Evolutionary conservation across 2,888 invertebrate species (phyloP), one percentile per base, ranked within the genome.

Genomic region (Polylopha cassiicola): DNA sequence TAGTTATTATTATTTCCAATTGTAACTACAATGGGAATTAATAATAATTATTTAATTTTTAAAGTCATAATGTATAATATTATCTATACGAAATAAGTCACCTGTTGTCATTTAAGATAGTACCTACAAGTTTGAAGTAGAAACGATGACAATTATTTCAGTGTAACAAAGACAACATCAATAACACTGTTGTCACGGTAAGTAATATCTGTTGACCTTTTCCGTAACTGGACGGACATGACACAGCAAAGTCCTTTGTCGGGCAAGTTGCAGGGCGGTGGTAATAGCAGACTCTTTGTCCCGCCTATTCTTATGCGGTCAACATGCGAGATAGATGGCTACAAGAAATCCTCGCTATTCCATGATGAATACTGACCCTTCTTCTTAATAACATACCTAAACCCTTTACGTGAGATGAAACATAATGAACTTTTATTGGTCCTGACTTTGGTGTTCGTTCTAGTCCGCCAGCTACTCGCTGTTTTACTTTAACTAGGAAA

Each of bases 201-300:
- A 31, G 24, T 41, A 43, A 54, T 53, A 55, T 59, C 50, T 53
- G 50, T 61, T 65, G 67, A 69, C 70, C 71, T 67, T 60, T 65
- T 50, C 51, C 52, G 62, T 73, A 77, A 74, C 75, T 73, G 72
- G 70, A 73, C 65, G 66, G 67, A 66, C 65, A 65, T 73, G 73
- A 75, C 60, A 68, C 67, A 65, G 66, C 70, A 66, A 55, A 61
- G 57, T 64, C 61, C 62, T 74, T 73, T 74, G 67, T 71, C 47
- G 55, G 53, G 53, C 50, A 58, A 69, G 73, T 72, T 65, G 68
- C 53, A 61, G 68, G 66, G 61, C 61, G 56, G 57, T 53, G 52
- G 60, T 66, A 64, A 70, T 61, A 54, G 54, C 50, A 43, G 45
- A 44, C 53, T 55, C 62, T 67, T 69, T 68, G 65, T 68, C 58